Evolutionary conservation across 2,888 invertebrate species (phyloP), one percentile per base, ranked within the genome.

Genomic region (Auanema freiburgensis): DNA sequence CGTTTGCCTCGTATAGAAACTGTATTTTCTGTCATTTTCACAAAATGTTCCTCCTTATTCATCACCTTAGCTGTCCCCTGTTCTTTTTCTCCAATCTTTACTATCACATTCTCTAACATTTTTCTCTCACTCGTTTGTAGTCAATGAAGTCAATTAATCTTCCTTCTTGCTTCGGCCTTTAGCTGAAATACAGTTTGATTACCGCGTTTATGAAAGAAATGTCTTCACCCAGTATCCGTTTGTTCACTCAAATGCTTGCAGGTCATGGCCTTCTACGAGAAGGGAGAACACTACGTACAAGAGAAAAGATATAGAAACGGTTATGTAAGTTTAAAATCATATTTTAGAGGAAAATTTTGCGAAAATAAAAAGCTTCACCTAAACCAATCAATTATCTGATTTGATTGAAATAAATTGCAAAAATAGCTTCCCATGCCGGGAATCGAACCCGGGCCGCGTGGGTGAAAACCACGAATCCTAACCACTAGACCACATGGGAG

Each of bases 401-500:
- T 33, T 33, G 33, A n/a, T n/a, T n/a, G n/a, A n/a, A n/a, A n/a
- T 33, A 33, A 33, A 33, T 8, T 33, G 33, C 33, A 33, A 33
- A 33, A 33, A 3, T 5, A 33, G 33, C 69, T 76, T 77, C 73
- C 75, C 74, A 77, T 77, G 77, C 77, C 79, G 78, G 79, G 78
- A 79, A 78, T 79, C 78, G 79, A 78, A 78, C 78, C 78, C 79
- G 77, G 76, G 78, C 77, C 78, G 76, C 74, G 71, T 77, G 78
- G 79, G 78, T 78, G 78, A 78, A 77, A 78, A 78, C 77, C 79
- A 77, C 74, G 71, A 77, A 77, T 79, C 78, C 79, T 79, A 78
- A 77, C 76, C 77, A 77, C 76, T 77, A 78, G 77, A 77, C 75
- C 72, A 77, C 72, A 76, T 74, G 74, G 72, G 72, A 76, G 64